These are phyloP conservation scores for Agrotis puta DNA, from an alignment of 2,888 invertebrate species.

Conservation along the genomic window DNA sequence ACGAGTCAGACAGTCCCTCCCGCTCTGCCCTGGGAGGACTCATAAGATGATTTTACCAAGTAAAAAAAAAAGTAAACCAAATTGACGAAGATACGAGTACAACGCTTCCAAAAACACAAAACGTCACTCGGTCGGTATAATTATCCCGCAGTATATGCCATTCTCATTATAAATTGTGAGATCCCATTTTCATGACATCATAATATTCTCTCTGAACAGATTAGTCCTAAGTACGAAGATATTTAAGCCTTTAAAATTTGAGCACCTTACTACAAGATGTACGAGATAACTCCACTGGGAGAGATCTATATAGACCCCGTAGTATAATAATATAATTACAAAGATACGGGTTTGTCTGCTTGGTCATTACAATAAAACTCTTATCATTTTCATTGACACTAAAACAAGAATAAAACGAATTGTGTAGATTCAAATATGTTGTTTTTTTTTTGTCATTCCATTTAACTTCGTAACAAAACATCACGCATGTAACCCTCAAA, in stretches of 20 bases:
- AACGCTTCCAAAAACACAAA: too few relatives aligned
- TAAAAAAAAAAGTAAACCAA: too few relatives aligned
- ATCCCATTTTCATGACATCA: constrained; percentile 8
- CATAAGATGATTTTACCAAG: too few relatives aligned
- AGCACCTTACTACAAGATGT: constrained; percentile 28
- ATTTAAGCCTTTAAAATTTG: constrained; percentile 33
- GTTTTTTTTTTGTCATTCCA: neutral
- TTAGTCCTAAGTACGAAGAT: constrained; percentile 13
- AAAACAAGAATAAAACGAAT: neutral
- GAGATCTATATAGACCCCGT: constrained; percentile 28
- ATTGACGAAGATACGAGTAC: too few relatives aligned
- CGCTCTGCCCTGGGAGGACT: too few relatives aligned
- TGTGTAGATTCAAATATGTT: neutral
- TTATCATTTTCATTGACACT: constrained; percentile 20
- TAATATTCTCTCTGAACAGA: constrained; percentile 10
- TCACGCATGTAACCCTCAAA: too few relatives aligned
- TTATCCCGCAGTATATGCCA: too few relatives aligned
- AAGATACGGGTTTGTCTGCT: constrained; percentile 10
- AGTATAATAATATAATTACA: constrained; percentile 12
- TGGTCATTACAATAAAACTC: constrained; percentile 1
- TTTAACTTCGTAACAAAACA: neutral
- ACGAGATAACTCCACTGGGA: constrained; percentile 35
- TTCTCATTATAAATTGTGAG: neutral
- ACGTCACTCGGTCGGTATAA: neutral
- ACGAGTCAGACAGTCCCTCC: too few relatives aligned